Base-by-base conservation (phyloP, 1,140 invertebrate species). In the Elysia chlorotica region DNA sequence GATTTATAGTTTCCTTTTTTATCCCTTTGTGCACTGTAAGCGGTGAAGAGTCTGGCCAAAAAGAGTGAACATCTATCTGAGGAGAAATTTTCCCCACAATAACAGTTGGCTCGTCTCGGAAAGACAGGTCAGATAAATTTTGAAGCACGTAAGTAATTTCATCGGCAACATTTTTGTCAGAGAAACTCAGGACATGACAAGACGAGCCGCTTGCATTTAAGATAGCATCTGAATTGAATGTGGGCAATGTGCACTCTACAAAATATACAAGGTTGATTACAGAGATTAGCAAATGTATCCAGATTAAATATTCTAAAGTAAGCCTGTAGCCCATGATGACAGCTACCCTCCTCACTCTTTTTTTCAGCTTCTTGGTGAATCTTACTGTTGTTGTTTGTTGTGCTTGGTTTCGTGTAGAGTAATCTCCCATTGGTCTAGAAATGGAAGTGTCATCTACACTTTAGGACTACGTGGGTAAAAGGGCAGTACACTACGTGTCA, bases 31-130 rank as follows among this genome's bases (percentile, higher is more conserved):
- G 19, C 25, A 65, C 37, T 6, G 67, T 31, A 17, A 82, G 65
- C 25, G n/a, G 1, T 30, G 74, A 54, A 62, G 79, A 79, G 21
- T 75, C 72, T 21, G 78, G 77, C 78, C 78, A 82, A 28, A 57
- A 36, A 66, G 78, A 77, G n/a, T 65, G 28, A 61, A 65, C 54
- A 1, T 68, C 33, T 41, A 74, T 25, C n/a, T n/a, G n/a, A n/a
- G n/a, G n/a, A n/a, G n/a, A n/a, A 48, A 73, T 48, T 30, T 41
- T 35, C 0, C 80, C 80, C 63, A 79, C 41, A 1, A 68, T n/a
- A 54, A 78, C 69, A 37, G n/a, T 31, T 0, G 65, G 33, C 65
- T 81, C 78, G 1, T 74, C 53, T 2, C 17, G 28, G 33, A 77
- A 79, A 35, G 78, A 74, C 41, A 69, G 65, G 57, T 71, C 66